Base-by-base conservation (phyloP, 2,797 vertebrate genomes). In the Manis crassicaudata region DNA sequence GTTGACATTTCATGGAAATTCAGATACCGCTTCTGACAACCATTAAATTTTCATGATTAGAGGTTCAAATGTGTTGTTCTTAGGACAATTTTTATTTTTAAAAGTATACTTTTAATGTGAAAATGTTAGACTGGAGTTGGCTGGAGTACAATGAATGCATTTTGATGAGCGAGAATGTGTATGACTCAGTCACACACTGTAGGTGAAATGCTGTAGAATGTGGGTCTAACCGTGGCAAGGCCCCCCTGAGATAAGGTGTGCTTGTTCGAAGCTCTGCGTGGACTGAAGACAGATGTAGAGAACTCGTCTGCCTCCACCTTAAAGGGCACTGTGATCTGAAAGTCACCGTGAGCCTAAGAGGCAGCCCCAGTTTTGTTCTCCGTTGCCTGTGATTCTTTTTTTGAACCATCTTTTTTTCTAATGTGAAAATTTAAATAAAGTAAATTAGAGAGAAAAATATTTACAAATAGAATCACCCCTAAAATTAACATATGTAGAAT, bases 1-100 rank as follows among this genome's bases (percentile, higher is more conserved):
- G 92, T 96, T 81, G 89, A 72, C 52, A 50, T 35, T 97, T 97
- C 23, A 27, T 95, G 90, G 43, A 96, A 97, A 97, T 60, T 83
- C 79, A 96, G 90, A 89, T 60, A 94, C 7, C 88, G 29, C 50
- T 96, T 97, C 90, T 93, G 65, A 83, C 67, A 93, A 43, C 18
- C 46, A 76, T 82, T 97, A 86, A 46, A 58, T 95, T 81, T 88
- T 72, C 81, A 52, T 86, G 37, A 86, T 68, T 32, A 83, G 91
- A 94, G 37, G 63, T 88, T 96, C 88, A 93, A 17, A 89, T 91
- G 88, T 94, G 29, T 43, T 82, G 10, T 84, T 63, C 81, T 95
- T 75, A 79, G 67, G 10, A 80, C 77, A 79, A 6, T 70, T 91
- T 84, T 54, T 56, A 63, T 80, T 43, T 65, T 80, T 16, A 68